phyloP scores from a whole-genome alignment of 1,140 invertebrate species.

The Helicorthomorpha holstii region DNA sequence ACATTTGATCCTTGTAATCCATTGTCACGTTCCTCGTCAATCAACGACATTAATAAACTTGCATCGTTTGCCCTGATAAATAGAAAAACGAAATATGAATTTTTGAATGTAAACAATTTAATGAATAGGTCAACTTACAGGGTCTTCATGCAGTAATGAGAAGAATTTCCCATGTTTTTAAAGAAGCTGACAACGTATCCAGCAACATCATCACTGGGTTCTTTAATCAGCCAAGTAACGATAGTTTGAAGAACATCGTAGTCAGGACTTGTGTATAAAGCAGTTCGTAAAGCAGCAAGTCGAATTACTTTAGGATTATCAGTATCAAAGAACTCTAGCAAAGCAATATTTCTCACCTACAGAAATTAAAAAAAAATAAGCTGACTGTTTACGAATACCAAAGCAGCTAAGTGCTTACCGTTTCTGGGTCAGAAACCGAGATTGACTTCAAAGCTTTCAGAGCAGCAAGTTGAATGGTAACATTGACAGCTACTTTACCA shows the following conservation, averaged over 20 bases:
- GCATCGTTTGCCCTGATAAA: not conserved
- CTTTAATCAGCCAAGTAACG: not conserved
- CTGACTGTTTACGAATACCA: not conserved
- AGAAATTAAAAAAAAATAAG: not conserved
- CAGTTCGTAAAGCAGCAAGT: not conserved
- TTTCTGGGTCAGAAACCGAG: not conserved
- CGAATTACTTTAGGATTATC: not conserved
- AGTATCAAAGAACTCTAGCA: not conserved
- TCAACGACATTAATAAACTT: not conserved
- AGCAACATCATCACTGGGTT: not conserved
- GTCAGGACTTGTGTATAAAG: not conserved
- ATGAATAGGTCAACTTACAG: not conserved
- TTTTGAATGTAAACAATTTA: not conserved
- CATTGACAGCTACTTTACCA: not conserved
- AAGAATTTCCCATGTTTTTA: not conserved
- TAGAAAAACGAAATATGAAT: not conserved
- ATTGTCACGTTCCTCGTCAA: not conserved
- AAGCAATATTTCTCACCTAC: not conserved
- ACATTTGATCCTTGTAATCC: not conserved
- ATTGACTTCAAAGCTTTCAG: not conserved
- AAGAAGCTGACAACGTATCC: not conserved
- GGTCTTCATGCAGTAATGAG: not conserved
- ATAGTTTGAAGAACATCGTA: not conserved
- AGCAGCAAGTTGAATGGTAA: not conserved
- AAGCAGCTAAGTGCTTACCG: not conserved